Percentiles rank a stretch among this genome's conserved stretches.
Conservation (phyloP, 2,797 vertebrate species). For the Typhlichthys eigenmanni region DNA sequence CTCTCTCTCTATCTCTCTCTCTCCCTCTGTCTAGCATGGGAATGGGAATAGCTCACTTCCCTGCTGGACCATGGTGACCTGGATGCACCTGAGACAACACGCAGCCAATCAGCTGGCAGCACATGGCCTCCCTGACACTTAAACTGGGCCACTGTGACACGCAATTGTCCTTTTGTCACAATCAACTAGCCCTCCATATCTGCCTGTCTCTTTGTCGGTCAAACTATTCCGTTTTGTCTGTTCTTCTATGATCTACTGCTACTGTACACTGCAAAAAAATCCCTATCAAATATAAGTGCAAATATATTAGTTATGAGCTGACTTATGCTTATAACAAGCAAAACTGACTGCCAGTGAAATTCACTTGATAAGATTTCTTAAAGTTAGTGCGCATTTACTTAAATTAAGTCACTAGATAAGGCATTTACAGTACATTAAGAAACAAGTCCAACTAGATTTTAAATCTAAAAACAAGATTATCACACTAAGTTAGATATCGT, state of each 20-base stretch:
- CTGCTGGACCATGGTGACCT: slow-evolving; percentile 46
- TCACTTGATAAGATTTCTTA: neutral
- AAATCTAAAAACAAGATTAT: too few species aligned
- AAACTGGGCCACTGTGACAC: slow-evolving; percentile 47
- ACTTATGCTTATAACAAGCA: too few species aligned
- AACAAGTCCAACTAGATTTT: too few species aligned
- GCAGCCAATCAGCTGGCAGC: slow-evolving; percentile 48
- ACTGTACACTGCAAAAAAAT: neutral
- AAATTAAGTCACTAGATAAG: too few species aligned
- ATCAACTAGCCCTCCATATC: neutral
- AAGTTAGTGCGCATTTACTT: too few species aligned
- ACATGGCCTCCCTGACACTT: slow-evolving; percentile 26
- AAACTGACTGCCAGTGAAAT: neutral
- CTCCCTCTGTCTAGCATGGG: slow-evolving; percentile 13
- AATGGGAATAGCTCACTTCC: slow-evolving; percentile 58
- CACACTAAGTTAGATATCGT: too few species aligned
- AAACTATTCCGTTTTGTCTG: neutral
- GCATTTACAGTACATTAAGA: too few species aligned
- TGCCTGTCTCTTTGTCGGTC: slow-evolving; percentile 5
- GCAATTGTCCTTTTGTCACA: slow-evolving; percentile 2
- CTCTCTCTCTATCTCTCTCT: slow-evolving; percentile 3
- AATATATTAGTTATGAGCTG: too few species aligned
- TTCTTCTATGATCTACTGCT: neutral
- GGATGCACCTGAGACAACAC: slow-evolving; percentile 48
- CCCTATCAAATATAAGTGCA: too few species aligned